Conservation (phyloP, 2,888 invertebrate genomes). For the Tetragonula carbonaria region DNA sequence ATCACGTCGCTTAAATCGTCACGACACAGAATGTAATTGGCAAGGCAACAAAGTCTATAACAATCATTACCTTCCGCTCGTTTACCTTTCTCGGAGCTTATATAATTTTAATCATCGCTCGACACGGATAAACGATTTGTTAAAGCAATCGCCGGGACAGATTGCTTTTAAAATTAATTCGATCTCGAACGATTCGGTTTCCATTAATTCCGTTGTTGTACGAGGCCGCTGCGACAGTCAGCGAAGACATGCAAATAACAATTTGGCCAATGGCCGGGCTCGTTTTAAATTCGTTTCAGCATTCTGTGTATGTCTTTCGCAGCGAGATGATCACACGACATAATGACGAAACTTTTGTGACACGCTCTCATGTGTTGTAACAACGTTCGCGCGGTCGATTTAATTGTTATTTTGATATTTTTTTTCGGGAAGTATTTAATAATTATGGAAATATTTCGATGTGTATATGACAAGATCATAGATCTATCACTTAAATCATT, state of each 20-base stretch:
- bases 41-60: too few relatives aligned
- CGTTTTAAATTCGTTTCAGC: conserved; percentile 6
- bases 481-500: too few relatives aligned
- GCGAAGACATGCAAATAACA: not conserved
- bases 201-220: not conserved
- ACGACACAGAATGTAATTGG: not conserved
- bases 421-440: too few relatives aligned
- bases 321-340: too few relatives aligned
- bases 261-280: not conserved
- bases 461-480: too few relatives aligned
- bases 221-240: not conserved
- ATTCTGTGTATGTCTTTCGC: not conserved
- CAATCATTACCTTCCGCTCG: not conserved
- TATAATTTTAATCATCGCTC: conserved; percentile 5
- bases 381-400: not conserved
- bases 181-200: not conserved
- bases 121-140: not conserved
- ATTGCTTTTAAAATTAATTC: conserved; percentile 7
- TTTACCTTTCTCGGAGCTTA: not conserved
- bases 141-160: not conserved
- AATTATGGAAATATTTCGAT: not conserved
- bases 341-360: too few relatives aligned
- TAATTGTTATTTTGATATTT: not conserved
- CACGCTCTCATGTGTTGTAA: too few relatives aligned
- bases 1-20: not conserved